Evolutionary conservation across 2,113 vertebrate species (phyloP), one percentile per base, ranked within the genome.

Genomic region (Cochlearius cochlearius): DNA sequence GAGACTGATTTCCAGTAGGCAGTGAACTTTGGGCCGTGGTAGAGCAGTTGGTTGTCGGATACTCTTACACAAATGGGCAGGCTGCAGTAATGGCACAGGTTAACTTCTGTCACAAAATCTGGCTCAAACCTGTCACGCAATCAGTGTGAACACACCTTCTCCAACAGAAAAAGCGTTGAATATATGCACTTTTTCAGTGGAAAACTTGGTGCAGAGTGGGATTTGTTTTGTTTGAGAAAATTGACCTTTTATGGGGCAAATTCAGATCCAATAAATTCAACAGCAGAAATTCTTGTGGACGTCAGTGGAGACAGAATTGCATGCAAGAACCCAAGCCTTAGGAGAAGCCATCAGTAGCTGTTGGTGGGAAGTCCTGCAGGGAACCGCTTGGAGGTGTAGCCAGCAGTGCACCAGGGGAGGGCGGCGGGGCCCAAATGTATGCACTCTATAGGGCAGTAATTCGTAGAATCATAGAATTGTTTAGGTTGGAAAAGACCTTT

Each of bases 291-390:
- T 50, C 13, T 11, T 21, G 16, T 21, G 29, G 80, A 22, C 16
- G 2, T 79, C 39, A 15, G 36, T 3, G 23, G 77, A 59, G 43
- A 21, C 58, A 79, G 71, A 49, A 34, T 4, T 21, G 15, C 2
- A 0, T 20, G 38, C 3, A 15, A 25, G 38, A 75, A 6, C 11
- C 12, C 15, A 19, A 2, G 69, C 3, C 2, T 22, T 36, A 25
- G 32, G 30, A 43, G 49, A 39, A 34, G 15, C 32, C 36, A 3
- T 18, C 29, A 7, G 12, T 8, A 68, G 36, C 49, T 69, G 30
- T 14, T 49, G 36, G 34, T 86, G 83, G 47, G 50, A 86, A 34
- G 45, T 26, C 67, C 63, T 86, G 27, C 63, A 55, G 67, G 72
- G 68, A 83, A 4, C 38, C 3, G 2, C 41, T 50, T 2, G 3